Conservation (phyloP, 2,888 invertebrate genomes). For the Tenthredo mesomela region DNA sequence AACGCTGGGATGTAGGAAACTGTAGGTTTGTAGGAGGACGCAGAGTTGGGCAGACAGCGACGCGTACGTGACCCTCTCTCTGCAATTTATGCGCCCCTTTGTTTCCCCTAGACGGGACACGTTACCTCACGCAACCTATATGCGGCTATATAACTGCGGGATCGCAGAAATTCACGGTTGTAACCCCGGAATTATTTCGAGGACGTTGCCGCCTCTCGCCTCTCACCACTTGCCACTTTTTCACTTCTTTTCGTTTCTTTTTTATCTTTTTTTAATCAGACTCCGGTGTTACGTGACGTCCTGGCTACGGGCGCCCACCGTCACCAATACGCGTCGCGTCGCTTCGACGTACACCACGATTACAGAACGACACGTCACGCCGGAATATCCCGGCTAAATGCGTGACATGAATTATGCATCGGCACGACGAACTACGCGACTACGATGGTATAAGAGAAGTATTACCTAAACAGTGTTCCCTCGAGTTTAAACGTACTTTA, state of each 20-base stretch:
- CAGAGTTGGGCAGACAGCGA: conserved; percentile 23
- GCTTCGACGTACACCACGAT: conserved; percentile 9
- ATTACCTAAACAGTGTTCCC: not conserved
- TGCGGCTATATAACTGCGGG: not conserved
- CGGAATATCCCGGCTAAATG: conserved; percentile 47
- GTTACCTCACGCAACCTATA: conserved; percentile 33
- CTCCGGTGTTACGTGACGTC: conserved; percentile 49
- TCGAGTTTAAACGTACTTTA: not conserved
- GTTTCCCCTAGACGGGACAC: conserved; percentile 33
- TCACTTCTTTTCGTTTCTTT: not conserved
- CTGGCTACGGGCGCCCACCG: conserved; percentile 37
- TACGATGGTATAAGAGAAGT: not conserved
- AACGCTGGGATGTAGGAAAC: conserved; percentile 1
- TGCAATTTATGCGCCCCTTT: conserved; percentile 35
- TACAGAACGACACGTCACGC: conserved; percentile 47
- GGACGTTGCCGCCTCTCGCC: conserved; percentile 12
- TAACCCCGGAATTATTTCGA: conserved; percentile 39
- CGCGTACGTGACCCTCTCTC: conserved; percentile 34
- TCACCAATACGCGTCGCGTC: conserved; percentile 7
- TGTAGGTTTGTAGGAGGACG: not conserved
- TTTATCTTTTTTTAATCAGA: not conserved
- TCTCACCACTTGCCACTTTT: not conserved
- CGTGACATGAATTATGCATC: conserved; percentile 49
- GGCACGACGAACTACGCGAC: conserved; percentile 23
- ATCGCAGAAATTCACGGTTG: conserved; percentile 16